Percentiles rank a stretch among this genome's conserved stretches.
Conservation (phyloP, 2,113 vertebrate species). For the Sphaerodactylus townsendi region DNA sequence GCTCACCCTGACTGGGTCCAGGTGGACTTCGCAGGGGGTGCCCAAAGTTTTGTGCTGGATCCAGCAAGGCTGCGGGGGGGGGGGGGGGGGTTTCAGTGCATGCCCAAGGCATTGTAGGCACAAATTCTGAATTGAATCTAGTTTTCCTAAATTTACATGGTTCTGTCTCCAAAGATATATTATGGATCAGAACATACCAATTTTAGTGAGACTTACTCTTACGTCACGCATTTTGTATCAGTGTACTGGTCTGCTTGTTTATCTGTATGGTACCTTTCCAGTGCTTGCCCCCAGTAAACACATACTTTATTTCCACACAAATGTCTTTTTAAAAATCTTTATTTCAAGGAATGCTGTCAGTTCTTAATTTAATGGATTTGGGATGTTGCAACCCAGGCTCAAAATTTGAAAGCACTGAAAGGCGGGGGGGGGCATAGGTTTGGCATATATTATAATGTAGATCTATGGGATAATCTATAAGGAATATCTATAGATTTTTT, state of each 20-base stretch:
- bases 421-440: no score
- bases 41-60: no score
- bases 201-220: background rate
- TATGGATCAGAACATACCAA: background rate
- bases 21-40: no score
- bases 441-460: background rate
- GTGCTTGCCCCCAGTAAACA: slow-evolving; percentile 1
- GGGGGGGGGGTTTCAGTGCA: no score
- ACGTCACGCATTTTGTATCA: background rate
- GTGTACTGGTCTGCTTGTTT: background rate
- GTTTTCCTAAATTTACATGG: background rate
- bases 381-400: background rate
- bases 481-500: no score
- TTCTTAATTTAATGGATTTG: no score
- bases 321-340: background rate
- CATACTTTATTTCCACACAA: background rate
- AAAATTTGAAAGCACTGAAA: background rate
- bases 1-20: no score
- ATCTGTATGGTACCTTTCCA: background rate
- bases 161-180: background rate
- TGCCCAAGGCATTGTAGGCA: no score
- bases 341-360: background rate
- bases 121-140: no score
- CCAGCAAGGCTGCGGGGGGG: no score
- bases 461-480: background rate